Base-by-base conservation (phyloP, 2,113 vertebrate genomes). In the Coreoperca whiteheadi region DNA sequence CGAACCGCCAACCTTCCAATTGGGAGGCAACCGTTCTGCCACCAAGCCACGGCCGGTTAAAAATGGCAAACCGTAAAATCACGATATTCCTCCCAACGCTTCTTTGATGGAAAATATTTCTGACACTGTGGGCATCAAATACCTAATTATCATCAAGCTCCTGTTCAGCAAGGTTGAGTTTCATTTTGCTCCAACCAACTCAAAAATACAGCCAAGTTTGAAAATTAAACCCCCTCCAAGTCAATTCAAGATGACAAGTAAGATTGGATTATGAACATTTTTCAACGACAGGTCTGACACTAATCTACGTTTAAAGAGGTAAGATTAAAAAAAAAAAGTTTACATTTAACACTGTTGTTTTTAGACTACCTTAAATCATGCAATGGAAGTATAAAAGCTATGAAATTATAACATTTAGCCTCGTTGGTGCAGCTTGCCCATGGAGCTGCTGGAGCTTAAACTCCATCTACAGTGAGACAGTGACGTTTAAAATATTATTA, bases 51-150 rank as follows among this genome's bases (percentile, higher is more conserved):
- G n/a, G n/a, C n/a, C n/a, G n/a, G n/a, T n/a, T 46, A 46, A n/a
- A 69, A 61, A 81, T 59, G 48, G 20, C 32, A 70, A 53, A 34
- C 32, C 5, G 18, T 54, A 15, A 63, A 61, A 73, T 39, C 53
- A 30, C 23, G 50, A 4, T 0, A 41, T 57, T 77, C 56, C 46
- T 71, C 37, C 66, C 14, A 25, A 30, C 2, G 4, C 15, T 37
- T 43, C 48, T 72, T 57, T 83, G 73, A 87, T 67, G 61, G 37
- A 50, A 84, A 81, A 34, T 46, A 41, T 60, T 60, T 60, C 70
- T 60, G 73, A 81, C 67, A 53, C 70, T 34, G 25, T 23, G 39
- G 28, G 32, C 25, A 66, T 77, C 32, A 78, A 39, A 63, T 20
- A 39, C 23, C 37, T 50, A 64, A 74, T 83, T 59, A 79, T 48